Evolutionary conservation across 2,888 invertebrate genomes (phyloP).

Genomic region (Ormyrus thymus): DNA sequence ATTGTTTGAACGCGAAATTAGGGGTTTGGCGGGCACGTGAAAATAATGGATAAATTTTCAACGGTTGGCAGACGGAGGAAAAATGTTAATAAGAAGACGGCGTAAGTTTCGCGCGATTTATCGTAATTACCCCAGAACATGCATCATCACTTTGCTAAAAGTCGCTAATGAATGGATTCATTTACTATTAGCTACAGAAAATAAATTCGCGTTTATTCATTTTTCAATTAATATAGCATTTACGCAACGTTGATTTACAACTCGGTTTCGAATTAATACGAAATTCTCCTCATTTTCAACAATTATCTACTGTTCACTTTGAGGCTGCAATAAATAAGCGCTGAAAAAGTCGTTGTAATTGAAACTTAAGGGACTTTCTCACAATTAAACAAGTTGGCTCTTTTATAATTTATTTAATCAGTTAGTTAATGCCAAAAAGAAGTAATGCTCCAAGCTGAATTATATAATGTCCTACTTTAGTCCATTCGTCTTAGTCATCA

Average conservation of each 20-base stretch:
- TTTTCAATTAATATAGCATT: not conserved
- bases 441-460: constrained; percentile 12
- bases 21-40: no score
- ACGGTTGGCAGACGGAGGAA: no score
- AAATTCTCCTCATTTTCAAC: not conserved
- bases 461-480: constrained; percentile 25
- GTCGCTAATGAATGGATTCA: not conserved
- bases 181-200: not conserved
- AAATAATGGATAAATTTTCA: no score
- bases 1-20: no score
- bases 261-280: not conserved
- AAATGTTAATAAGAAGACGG: no score
- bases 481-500: constrained; percentile 25
- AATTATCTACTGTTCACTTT: not conserved
- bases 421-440: constrained; percentile 2
- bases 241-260: not conserved
- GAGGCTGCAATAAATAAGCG: not conserved
- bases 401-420: constrained; percentile 29
- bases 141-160: not conserved
- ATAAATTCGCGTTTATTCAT: not conserved
- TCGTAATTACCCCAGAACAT: not conserved
- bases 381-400: constrained; percentile 14
- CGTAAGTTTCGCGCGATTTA: no score
- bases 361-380: constrained; percentile 15
- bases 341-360: not conserved